phyloP scores from a whole-genome alignment of 2,888 invertebrate species.

The Cataglyphis altisquamis region DNA sequence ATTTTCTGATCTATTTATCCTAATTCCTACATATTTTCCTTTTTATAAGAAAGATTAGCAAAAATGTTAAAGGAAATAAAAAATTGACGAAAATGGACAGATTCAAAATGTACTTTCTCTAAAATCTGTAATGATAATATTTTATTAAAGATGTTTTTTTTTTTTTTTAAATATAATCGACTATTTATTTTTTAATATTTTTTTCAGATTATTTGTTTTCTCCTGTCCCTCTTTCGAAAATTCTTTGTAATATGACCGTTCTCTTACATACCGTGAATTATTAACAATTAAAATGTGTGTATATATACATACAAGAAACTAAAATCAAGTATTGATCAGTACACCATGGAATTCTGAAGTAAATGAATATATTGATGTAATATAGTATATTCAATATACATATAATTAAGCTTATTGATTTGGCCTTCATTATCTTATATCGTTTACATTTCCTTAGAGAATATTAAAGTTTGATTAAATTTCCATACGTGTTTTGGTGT shows the following conservation, averaged over 20 bases:
- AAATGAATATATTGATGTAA: not conserved
- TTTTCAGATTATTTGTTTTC: not conserved
- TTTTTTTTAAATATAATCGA: not conserved
- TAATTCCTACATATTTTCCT: not conserved
- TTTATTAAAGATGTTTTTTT: not conserved
- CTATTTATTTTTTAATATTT: not conserved
- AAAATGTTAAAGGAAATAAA: not conserved
- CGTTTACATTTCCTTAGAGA: conserved; percentile 1
- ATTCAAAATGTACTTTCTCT: not conserved
- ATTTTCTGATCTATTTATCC: not conserved
- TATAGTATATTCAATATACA: conserved; percentile 17
- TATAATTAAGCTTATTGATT: conserved; percentile 29
- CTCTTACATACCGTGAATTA: not conserved
- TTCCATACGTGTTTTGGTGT: not conserved
- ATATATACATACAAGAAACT: not conserved
- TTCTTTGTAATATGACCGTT: not conserved
- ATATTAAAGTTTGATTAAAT: conserved; percentile 1
- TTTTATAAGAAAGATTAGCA: not conserved
- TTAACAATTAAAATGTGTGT: not conserved
- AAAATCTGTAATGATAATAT: not conserved
- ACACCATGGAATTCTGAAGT: not conserved
- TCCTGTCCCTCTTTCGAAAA: not conserved
- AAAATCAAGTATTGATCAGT: not conserved
- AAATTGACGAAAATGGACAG: not conserved
- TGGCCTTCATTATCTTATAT: conserved; percentile 14